phyloP scores from a whole-genome alignment of 37 sponge, comb jelly and placozoan genomes.

The Ephydatia muelleri region DNA sequence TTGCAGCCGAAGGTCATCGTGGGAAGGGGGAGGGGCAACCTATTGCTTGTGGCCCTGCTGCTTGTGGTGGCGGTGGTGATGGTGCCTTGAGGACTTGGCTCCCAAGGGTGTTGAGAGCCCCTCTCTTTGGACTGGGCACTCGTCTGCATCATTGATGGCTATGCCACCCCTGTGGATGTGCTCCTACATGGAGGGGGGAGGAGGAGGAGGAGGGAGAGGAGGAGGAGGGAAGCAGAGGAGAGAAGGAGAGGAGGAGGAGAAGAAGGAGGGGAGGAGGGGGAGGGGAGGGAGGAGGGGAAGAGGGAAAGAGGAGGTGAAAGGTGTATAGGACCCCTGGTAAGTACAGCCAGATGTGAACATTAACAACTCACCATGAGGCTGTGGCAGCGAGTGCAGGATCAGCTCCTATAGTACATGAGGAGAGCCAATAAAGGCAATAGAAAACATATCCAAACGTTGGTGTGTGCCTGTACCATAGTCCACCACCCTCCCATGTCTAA shows the following conservation, averaged over 20 bases:
- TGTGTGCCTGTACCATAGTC: not conserved
- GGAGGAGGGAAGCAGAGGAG: not conserved
- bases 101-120: not conserved
- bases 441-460: not conserved
- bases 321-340: too few relatives aligned
- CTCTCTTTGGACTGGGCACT: not conserved
- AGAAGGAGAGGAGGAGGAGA: not conserved
- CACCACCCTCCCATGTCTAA: not conserved
- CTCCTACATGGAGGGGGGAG: not conserved
- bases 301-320: too few relatives aligned
- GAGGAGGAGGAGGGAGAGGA: not conserved
- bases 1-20: not conserved
- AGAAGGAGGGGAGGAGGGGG: not conserved
- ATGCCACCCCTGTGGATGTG: not conserved
- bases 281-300: not conserved
- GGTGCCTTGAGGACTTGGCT: not conserved
- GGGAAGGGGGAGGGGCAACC: not conserved
- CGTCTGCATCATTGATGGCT: not conserved
- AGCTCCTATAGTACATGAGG: not conserved
- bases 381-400: conserved; percentile 70
- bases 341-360: not conserved
- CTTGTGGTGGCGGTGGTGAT: not conserved
- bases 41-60: not conserved
- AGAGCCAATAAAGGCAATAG: not conserved
- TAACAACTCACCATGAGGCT: conserved; percentile 65